Evolutionary conservation across 2,113 vertebrate species (phyloP).

Genomic region (Patagioenas fasciata): DNA sequence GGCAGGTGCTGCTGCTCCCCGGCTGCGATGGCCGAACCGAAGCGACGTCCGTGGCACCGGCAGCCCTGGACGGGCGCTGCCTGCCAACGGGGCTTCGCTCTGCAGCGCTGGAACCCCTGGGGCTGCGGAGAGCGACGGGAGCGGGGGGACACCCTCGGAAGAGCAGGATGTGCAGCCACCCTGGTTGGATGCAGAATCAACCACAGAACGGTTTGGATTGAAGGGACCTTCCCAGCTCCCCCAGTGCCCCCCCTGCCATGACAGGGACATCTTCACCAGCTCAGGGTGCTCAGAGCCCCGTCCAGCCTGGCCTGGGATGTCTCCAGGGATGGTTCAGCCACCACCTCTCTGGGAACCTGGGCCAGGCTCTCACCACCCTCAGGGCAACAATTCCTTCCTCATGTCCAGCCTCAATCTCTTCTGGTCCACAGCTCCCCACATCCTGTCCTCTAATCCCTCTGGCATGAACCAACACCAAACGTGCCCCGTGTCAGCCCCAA

Average conservation of each 20-base stretch:
- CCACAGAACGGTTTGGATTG: too few relatives aligned
- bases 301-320: too few relatives aligned
- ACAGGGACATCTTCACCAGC: too few relatives aligned
- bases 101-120: background rate
- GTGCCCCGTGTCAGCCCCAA: accelerated
- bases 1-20: background rate
- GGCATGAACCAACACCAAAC: accelerated
- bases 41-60: background rate
- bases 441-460: background rate
- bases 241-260: too few relatives aligned
- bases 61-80: accelerated
- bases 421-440: accelerated
- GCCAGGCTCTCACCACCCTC: too few relatives aligned
- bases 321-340: too few relatives aligned
- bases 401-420: too few relatives aligned
- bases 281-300: too few relatives aligned
- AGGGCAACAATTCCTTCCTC: too few relatives aligned
- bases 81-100: background rate
- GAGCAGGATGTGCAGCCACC: background rate
- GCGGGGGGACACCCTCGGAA: background rate
- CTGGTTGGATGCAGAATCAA: background rate
- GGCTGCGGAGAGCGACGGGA: accelerated
- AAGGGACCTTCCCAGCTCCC: too few relatives aligned
- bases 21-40: accelerated
- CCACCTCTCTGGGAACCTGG: too few relatives aligned